Conservation (phyloP, 2,888 invertebrate genomes). For the Cheilosia soror region DNA sequence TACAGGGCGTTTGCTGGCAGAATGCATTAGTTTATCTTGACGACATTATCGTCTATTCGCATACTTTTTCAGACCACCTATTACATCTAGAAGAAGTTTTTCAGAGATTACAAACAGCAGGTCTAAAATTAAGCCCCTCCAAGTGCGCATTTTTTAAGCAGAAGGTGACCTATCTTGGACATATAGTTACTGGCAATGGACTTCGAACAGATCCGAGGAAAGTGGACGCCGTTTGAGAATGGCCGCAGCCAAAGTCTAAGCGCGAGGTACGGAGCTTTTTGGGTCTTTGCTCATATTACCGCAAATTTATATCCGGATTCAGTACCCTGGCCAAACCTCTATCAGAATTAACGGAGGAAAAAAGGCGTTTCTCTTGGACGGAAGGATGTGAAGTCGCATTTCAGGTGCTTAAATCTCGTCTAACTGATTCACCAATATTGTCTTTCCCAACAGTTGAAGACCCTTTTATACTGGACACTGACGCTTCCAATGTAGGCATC, state of each 20-base stretch:
- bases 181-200: too few species aligned
- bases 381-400: background rate
- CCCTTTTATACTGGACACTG: background rate
- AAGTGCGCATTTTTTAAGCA: conserved; percentile 30
- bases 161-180: conserved; percentile 34
- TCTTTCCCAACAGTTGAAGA: background rate
- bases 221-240: too few species aligned
- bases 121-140: conserved; percentile 35
- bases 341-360: conserved; percentile 27
- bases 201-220: too few species aligned
- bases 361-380: conserved; percentile 5
- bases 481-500: too few species aligned
- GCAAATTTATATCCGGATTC: too few species aligned
- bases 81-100: conserved; percentile 17
- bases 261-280: too few species aligned
- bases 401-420: background rate
- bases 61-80: conserved; percentile 63
- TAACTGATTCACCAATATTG: background rate
- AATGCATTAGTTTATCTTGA: conserved; percentile 51
- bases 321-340: too few species aligned
- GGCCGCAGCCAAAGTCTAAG: too few species aligned
- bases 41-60: conserved; percentile 69
- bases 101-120: conserved; percentile 14
- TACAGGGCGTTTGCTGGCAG: too few species aligned
- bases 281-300: too few species aligned